Evolutionary conservation across 2,888 invertebrate genomes (phyloP).

Genomic region (Lochmaea capreae): DNA sequence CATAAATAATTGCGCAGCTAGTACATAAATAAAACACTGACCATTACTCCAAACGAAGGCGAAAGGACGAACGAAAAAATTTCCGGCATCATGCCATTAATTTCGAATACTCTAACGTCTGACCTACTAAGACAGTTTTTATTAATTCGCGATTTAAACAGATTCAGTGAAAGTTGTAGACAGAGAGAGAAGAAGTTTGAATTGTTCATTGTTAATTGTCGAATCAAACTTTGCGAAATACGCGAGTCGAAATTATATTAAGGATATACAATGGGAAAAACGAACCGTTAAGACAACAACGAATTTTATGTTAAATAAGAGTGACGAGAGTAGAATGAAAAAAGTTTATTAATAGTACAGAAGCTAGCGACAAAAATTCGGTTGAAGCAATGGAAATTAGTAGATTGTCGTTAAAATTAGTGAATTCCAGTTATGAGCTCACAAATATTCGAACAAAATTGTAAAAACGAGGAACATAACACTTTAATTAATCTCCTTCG

Average conservation of each 20-base stretch:
- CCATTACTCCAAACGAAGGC: conserved; percentile 1
- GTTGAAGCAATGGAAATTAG: no score
- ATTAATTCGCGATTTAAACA: conserved; percentile 18
- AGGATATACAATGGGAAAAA: neutral
- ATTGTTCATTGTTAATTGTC: neutral
- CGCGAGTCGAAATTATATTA: neutral
- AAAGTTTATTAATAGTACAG: neutral
- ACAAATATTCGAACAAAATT: no score
- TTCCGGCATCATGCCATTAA: conserved; percentile 10
- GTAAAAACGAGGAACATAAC: no score
- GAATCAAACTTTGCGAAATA: neutral
- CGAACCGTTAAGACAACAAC: neutral
- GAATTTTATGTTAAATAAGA: neutral
- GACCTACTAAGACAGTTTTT: conserved; percentile 25
- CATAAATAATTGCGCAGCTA: neutral
- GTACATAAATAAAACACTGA: neutral
- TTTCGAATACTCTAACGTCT: conserved; percentile 21
- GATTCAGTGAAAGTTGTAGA: conserved; percentile 21
- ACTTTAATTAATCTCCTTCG: no score
- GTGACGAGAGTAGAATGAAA: neutral
- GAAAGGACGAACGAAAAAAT: conserved; percentile 17
- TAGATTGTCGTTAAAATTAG: no score
- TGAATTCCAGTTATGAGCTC: no score
- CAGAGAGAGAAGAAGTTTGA: conserved; percentile 8
- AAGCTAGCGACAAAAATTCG: neutral